phyloP scores from a whole-genome alignment of 2,113 vertebrate species.

The Pelvicachromis taeniatus region DNA sequence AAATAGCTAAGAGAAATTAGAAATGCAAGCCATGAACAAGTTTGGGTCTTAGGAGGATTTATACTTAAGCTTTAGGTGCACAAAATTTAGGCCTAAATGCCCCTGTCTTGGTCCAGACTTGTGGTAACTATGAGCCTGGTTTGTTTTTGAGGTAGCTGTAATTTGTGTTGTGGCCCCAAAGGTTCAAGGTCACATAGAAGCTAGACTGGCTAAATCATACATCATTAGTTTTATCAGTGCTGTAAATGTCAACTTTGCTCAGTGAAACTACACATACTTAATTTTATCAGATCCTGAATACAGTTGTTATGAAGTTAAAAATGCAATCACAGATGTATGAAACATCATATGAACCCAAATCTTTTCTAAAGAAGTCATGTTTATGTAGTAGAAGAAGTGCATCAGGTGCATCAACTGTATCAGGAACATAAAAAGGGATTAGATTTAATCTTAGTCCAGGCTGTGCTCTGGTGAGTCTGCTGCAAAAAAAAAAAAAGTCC shows the following conservation, averaged over 20 bases:
- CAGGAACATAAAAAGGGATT: not conserved
- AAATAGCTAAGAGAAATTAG: no score
- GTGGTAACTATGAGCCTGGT: conserved; percentile 41
- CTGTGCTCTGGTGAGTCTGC: not conserved
- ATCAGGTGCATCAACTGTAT: not conserved
- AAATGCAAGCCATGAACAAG: no score
- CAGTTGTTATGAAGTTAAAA: not conserved
- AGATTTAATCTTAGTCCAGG: not conserved
- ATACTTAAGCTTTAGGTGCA: conserved; percentile 52
- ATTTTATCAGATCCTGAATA: not conserved
- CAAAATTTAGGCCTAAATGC: conserved; percentile 51
- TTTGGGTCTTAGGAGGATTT: no score
- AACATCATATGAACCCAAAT: not conserved
- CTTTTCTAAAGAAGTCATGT: not conserved
- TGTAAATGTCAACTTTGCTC: conserved; percentile 12
- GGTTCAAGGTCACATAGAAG: conserved; percentile 53
- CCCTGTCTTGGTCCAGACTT: conserved; percentile 41
- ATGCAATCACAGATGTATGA: not conserved
- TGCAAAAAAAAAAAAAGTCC: no score
- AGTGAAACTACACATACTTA: not conserved
- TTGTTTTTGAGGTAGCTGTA: conserved; percentile 43
- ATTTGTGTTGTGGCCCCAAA: conserved; percentile 20
- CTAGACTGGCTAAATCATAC: conserved; percentile 19
- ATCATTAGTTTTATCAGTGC: conserved; percentile 10
- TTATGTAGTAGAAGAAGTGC: not conserved